Evolutionary conservation across 2,113 vertebrate genomes (phyloP).

Genomic region (Piaya cayana): DNA sequence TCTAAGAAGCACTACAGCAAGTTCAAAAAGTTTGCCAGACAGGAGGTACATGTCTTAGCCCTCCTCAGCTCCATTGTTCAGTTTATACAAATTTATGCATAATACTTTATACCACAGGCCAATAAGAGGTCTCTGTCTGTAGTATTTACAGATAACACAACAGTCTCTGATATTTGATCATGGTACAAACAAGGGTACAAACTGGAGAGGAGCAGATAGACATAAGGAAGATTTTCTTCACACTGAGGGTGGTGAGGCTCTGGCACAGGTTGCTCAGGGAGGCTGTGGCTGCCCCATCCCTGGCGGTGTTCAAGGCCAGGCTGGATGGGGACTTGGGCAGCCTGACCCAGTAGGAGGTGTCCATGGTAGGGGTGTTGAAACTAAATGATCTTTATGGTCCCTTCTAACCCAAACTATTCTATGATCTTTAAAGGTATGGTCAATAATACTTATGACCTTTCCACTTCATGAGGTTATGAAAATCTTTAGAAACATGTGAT

Average conservation of each 20-base stretch:
- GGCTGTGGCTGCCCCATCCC: too few relatives aligned
- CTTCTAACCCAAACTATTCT: too few relatives aligned
- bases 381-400: too few relatives aligned
- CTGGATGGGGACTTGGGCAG: too few relatives aligned
- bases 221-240: too few relatives aligned
- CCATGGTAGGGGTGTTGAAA: too few relatives aligned
- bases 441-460: neutral
- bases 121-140: neutral
- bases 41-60: neutral
- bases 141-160: neutral
- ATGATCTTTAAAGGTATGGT: neutral
- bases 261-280: too few relatives aligned
- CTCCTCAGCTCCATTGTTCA: neutral
- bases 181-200: neutral
- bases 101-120: neutral
- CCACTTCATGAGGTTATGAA: neutral
- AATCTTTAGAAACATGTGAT: neutral
- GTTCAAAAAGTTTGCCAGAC: neutral
- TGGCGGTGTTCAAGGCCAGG: too few relatives aligned
- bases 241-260: too few relatives aligned
- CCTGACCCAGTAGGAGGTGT: too few relatives aligned
- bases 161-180: neutral
- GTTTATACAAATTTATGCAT: neutral
- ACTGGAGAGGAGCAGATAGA: too few relatives aligned
- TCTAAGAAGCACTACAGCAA: neutral